Evolutionary conservation across 2,113 vertebrate species (phyloP).

Genomic region (Corydoras sp.): DNA sequence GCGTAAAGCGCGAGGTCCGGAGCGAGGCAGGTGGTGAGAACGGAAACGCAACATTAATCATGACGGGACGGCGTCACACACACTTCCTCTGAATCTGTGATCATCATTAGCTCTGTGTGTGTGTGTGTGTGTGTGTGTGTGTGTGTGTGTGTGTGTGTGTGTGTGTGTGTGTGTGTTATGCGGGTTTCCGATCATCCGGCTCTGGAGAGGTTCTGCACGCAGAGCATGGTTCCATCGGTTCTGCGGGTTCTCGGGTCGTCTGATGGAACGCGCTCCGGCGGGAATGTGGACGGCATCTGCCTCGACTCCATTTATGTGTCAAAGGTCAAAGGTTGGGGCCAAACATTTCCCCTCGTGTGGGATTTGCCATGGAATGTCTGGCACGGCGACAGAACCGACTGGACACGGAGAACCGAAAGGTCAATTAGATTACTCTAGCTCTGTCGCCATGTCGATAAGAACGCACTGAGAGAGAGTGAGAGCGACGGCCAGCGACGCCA

Average conservation of each 20-base stretch:
- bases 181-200: not conserved
- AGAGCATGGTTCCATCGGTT: not conserved
- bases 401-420: slow-evolving; percentile 12
- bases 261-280: slow-evolving; percentile 32
- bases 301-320: slow-evolving; percentile 44
- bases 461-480: slow-evolving; percentile 1
- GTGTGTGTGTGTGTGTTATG: too few relatives aligned
- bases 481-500: not conserved
- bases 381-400: slow-evolving; percentile 29
- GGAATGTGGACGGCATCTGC: slow-evolving; percentile 36
- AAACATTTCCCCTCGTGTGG: slow-evolving; percentile 49
- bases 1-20: slow-evolving; percentile 12
- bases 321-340: slow-evolving; percentile 16
- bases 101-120: not conserved
- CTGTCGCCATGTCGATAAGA: not conserved
- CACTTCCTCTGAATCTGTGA: not conserved
- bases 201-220: not conserved
- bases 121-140: too few relatives aligned
- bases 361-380: slow-evolving; percentile 41
- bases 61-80: not conserved
- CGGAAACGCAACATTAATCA: slow-evolving; percentile 1
- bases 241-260: slow-evolving; percentile 28
- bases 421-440: slow-evolving; percentile 18
- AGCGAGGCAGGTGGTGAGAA: slow-evolving; percentile 6
- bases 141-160: too few relatives aligned